Percentiles rank a stretch among this genome's conserved stretches.
Conservation (phyloP, 2,113 vertebrate genomes). For the Calonectris borealis region DNA sequence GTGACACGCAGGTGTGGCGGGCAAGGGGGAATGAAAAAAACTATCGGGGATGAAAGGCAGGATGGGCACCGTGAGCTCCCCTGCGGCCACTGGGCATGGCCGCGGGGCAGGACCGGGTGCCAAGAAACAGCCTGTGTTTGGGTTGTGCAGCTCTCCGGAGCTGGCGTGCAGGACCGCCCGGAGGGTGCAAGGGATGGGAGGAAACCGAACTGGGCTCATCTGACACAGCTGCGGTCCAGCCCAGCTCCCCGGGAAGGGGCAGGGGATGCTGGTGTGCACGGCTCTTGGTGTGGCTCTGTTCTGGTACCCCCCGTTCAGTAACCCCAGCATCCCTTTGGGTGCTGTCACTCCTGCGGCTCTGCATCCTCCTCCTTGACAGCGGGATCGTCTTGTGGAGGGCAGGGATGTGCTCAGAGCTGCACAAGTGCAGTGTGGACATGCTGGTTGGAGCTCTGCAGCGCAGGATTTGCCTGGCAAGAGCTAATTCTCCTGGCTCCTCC, state of each 20-base stretch:
- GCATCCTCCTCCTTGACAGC: no score
- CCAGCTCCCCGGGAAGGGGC: not conserved
- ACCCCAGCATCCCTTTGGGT: not conserved
- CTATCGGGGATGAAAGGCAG: rapidly evolving
- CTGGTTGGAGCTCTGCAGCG: not conserved
- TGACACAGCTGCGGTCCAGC: not conserved
- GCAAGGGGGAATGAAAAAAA: not conserved
- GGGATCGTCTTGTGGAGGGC: not conserved
- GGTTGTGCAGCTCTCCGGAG: not conserved
- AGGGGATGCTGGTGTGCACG: rapidly evolving
- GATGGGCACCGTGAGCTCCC: no score
- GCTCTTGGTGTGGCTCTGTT: rapidly evolving
- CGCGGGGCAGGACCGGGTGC: rapidly evolving
- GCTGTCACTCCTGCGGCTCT: not conserved
- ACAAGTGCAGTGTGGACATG: rapidly evolving
- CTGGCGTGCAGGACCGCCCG: not conserved
- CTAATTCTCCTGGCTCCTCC: not conserved
- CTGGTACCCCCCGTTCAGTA: not conserved
- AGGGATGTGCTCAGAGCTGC: not conserved
- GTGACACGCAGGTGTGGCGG: rapidly evolving
- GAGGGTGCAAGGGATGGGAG: not conserved
- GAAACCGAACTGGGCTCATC: not conserved
- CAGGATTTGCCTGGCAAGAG: rapidly evolving
- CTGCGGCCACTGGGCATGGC: not conserved
- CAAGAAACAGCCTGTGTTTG: not conserved